Evolutionary conservation across 2,888 invertebrate genomes (phyloP).

Genomic region (Lymantria dispar): DNA sequence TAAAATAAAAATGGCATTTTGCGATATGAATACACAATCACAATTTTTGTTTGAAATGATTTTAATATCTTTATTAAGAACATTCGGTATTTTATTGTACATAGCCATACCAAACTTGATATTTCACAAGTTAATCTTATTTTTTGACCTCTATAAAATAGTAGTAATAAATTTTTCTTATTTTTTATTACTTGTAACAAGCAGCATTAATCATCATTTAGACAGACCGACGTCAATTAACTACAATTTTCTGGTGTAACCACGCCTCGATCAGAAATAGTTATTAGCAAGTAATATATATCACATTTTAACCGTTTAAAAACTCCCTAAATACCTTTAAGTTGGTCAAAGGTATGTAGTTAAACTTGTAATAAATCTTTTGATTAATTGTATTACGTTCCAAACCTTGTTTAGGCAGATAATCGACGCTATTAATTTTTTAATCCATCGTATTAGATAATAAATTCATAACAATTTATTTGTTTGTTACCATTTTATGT

Average conservation of each 20-base stretch:
- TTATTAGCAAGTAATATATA: background rate
- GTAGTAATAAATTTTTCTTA: background rate
- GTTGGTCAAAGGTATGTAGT: constrained; percentile 14
- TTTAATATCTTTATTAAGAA: too few species aligned
- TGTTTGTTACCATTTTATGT: too few species aligned
- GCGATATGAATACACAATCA: too few species aligned
- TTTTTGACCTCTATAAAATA: too few species aligned
- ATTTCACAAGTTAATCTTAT: too few species aligned
- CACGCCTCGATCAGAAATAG: background rate
- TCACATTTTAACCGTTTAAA: background rate
- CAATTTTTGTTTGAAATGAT: too few species aligned
- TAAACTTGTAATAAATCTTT: constrained; percentile 21
- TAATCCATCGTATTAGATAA: constrained; percentile 7
- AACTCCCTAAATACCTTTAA: constrained; percentile 17
- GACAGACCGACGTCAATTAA: background rate
- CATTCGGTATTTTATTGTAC: too few species aligned
- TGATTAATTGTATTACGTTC: constrained; percentile 33
- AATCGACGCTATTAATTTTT: constrained; percentile 26
- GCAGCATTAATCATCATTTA: background rate
- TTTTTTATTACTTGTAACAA: background rate
- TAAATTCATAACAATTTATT: constrained; percentile 1
- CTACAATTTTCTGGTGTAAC: background rate
- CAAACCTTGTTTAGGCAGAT: constrained; percentile 24
- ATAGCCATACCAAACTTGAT: too few species aligned
- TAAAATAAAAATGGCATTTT: too few species aligned